These are phyloP conservation scores for Protobothrops mucrosquamatus DNA, from an alignment of 2,113 vertebrate species.

Conservation along the genomic window DNA sequence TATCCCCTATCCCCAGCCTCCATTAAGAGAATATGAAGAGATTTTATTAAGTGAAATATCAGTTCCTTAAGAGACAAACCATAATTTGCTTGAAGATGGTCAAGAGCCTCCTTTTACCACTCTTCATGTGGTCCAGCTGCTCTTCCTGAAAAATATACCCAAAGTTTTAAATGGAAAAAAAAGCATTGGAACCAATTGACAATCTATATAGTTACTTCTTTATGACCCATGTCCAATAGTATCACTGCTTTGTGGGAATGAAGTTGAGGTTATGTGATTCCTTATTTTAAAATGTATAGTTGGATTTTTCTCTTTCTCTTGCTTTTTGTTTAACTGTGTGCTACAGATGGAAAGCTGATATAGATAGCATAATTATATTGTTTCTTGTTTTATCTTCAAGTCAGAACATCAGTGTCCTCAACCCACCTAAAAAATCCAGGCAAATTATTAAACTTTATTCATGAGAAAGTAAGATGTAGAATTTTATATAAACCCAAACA, in stretches of 20 bases:
- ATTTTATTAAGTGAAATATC: not conserved
- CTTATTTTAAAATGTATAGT: not conserved
- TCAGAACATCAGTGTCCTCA: not conserved
- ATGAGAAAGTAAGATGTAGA: not conserved
- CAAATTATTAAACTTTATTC: not conserved
- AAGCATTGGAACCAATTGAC: not conserved
- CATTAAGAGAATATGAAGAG: not conserved
- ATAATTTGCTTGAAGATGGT: fast-evolving
- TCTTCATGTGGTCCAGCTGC: fast-evolving
- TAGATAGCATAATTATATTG: not conserved
- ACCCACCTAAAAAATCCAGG: not conserved
- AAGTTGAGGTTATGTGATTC: not conserved
- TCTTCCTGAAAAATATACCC: not conserved
- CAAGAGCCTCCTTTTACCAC: not conserved
- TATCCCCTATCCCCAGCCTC: not conserved
- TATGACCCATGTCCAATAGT: slow-evolving; percentile 39
- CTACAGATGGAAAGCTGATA: not conserved
- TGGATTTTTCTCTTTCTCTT: not conserved
- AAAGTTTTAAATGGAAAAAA: not conserved
- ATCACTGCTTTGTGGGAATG: not conserved
- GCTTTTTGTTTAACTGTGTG: not conserved
- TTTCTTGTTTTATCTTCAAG: not conserved
- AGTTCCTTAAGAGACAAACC: not conserved
- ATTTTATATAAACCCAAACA: not conserved
- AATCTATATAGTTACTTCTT: slow-evolving; percentile 20